Base-by-base conservation (phyloP, 2,888 invertebrate genomes). In the Bellardia pandia region DNA sequence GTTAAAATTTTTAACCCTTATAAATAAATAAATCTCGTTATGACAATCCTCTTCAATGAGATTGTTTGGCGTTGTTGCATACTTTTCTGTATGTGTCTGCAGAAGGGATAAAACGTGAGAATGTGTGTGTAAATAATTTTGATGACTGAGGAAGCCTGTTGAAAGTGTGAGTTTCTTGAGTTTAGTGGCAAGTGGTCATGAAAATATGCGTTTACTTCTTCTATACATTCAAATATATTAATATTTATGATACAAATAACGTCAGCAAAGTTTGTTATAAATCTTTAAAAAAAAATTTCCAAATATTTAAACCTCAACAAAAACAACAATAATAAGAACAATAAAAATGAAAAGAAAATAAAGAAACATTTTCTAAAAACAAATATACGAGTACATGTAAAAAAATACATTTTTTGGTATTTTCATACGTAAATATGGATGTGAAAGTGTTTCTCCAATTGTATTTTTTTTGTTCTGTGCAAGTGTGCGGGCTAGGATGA, bases 11-110 rank as follows among this genome's bases (percentile, higher is more conserved):
- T 77, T 64, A 84, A 58, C 77, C 84, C 77, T 74, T 81, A 83
- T 77, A 84, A 78, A 84, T 84, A 77, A 77, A 84, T 78, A 84
- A 84, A 84, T 79, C 78, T 78, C 78, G 68, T 78, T 84, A 74
- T 84, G 84, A 84, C 78, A 78, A 84, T 68, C 78, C 78, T 84
- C 74, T 78, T 84, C 78, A 78, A 68, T 71, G 37, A 16, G 71
- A 51, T 53, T 23, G 23, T 23, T 23, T 23, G 5, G 37, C 53
- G n/a, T 42, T 66, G 66, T 68, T 62, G 37, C 13, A 58, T 9
- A 60, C 45, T 37, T 69, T 14, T 69, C 2, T 48, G 7, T 30
- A 8, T 7, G 23, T 33, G 1, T 33, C n/a, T 68, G 14, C 30
- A 9, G 13, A 23, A 66, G 40, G 23, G 40, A 23, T 16, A 11